These are phyloP conservation scores for Notodonta dromedarius DNA, from an alignment of 2,888 invertebrate genomes.

Conservation along the genomic window DNA sequence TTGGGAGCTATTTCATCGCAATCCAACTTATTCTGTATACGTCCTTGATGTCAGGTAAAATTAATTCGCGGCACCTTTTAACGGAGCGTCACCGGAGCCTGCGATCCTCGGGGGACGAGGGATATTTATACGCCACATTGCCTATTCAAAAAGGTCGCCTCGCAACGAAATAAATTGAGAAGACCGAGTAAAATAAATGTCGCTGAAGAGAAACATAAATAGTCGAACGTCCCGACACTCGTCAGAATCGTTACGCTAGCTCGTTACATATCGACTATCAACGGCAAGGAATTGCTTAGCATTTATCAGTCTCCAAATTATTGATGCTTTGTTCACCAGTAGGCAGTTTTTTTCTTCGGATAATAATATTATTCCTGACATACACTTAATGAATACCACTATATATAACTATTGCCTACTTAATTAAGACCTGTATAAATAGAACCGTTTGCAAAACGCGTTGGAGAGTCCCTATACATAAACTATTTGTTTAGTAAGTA, in stretches of 20 bases:
- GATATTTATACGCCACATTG: constrained; percentile 79
- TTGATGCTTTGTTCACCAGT: constrained; percentile 13
- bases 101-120: constrained; percentile 58
- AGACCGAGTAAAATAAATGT: constrained; percentile 62
- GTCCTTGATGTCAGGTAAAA: constrained; percentile 75
- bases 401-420: too few relatives aligned
- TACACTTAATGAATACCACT: too few relatives aligned
- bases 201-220: constrained; percentile 51
- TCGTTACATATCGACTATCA: constrained; percentile 28
- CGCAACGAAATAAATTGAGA: constrained; percentile 69
- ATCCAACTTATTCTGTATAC: constrained; percentile 63
- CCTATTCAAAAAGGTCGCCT: constrained; percentile 76
- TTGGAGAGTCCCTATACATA: too few relatives aligned
- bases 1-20: constrained; percentile 66
- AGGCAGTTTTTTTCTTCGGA: too few relatives aligned
- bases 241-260: constrained; percentile 33
- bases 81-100: constrained; percentile 61
- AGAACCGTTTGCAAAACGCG: too few relatives aligned
- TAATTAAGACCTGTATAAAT: too few relatives aligned
- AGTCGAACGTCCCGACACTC: constrained; percentile 38
- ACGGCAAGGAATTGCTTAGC: constrained; percentile 38
- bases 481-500: too few relatives aligned
- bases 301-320: constrained; percentile 47
- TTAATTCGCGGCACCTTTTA: constrained; percentile 79
- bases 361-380: too few relatives aligned